Evolutionary conservation across 2,888 invertebrate genomes (phyloP).

Genomic region (Notodonta ziczac): DNA sequence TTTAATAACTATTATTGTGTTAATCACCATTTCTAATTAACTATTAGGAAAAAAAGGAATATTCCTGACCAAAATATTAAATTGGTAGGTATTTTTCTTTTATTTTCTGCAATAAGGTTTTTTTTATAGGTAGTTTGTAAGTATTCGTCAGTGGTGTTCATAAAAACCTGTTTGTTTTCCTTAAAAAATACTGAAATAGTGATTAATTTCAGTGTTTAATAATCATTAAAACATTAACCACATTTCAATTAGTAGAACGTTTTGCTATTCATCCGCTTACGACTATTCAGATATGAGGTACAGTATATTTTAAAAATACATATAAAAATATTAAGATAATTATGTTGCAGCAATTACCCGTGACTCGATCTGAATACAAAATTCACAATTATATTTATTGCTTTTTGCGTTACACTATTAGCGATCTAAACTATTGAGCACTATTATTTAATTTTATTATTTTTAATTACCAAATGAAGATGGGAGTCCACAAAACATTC

Average conservation of each 20-base stretch:
- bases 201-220: neutral
- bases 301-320: slow-evolving; percentile 82
- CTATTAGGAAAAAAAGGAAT: slow-evolving; percentile 19
- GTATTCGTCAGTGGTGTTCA: too few relatives aligned
- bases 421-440: slow-evolving; percentile 78
- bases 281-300: slow-evolving; percentile 82
- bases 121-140: too few relatives aligned
- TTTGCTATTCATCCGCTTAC: slow-evolving; percentile 73
- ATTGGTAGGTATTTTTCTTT: too few relatives aligned
- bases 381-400: slow-evolving; percentile 78
- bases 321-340: slow-evolving; percentile 82
- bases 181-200: too few relatives aligned
- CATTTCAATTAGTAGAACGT: slow-evolving; percentile 68
- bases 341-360: slow-evolving; percentile 55
- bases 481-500: slow-evolving; percentile 75
- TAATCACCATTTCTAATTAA: slow-evolving; percentile 9
- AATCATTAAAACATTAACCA: slow-evolving; percentile 33
- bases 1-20: slow-evolving; percentile 35
- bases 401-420: slow-evolving; percentile 67
- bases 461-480: slow-evolving; percentile 69
- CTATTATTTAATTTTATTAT: slow-evolving; percentile 61
- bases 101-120: too few relatives aligned
- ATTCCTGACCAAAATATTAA: too few relatives aligned
- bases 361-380: slow-evolving; percentile 62
- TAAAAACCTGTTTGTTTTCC: too few relatives aligned